Base-by-base conservation (phyloP, 2,888 invertebrate species). In the Amaurobius ferox region DNA sequence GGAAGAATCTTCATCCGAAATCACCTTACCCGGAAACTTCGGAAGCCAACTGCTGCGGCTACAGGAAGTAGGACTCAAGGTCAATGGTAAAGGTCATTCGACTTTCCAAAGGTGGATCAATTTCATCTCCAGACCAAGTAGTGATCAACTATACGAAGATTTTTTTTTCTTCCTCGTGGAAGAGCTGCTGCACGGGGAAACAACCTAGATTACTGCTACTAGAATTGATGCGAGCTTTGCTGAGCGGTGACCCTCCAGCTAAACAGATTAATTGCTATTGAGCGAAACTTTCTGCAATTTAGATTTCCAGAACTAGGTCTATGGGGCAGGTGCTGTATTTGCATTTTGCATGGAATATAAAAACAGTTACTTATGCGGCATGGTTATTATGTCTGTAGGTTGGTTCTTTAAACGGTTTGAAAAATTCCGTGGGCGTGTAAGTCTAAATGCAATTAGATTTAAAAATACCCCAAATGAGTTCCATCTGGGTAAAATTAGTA, bases 51-150 rank as follows among this genome's bases (percentile, higher is more conserved):
- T 16, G 9, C 28, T 28, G 62, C 28, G 11, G 9, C 62, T 29
- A n/a, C 30, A 64, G 32, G 30, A 64, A 64, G 64, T 64, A 19
- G 30, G 30, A n/a, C 64, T 64, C 29, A n/a, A 32, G 64, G 64
- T 64, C 32, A 64, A 30, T 30, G 64, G 30, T 30, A 29, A 64
- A 64, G 64, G 64, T 64, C 32, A 9, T 28, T 64, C 30, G 19
- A 64, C 64, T 64, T 64, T 64, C 64, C 26, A 62, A 62, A 16
- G 29, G 29, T 62, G n/a, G 64, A 32, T 30, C 32, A 30, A 30
- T 64, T 30, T 64, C 30, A 30, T 64, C 62, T 9, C 9, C 28
- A 11, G 26, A 26, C 19, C 11, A 44, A 11, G n/a, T 11, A 44
- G n/a, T 44, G 1, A n/a, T 11, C 16, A 44, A 16, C 2, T 44